Conservation (phyloP, 2,797 vertebrate genomes). For the Acanthurus lineatus region DNA sequence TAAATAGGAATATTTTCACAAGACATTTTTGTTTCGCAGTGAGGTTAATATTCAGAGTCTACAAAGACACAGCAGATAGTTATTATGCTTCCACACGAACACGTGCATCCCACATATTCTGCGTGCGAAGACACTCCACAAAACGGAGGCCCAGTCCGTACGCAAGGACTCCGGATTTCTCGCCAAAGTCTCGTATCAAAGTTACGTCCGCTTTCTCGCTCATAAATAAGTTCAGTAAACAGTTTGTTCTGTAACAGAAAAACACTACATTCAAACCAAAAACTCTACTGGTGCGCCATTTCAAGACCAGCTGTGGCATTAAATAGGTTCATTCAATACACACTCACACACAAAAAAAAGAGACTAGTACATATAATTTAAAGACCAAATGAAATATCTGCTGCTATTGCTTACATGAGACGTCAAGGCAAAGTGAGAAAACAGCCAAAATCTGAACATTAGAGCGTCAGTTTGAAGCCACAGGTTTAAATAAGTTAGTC, state of each 20-base stretch:
- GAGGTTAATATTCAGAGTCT: constrained; percentile 52
- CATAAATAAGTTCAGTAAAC: constrained; percentile 77
- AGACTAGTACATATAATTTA: constrained; percentile 22
- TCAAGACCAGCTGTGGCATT: constrained; percentile 64
- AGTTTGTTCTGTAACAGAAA: constrained; percentile 70
- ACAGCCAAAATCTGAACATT: constrained; percentile 11
- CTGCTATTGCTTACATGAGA: constrained; percentile 47
- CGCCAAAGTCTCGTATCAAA: constrained; percentile 29
- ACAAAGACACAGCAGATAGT: constrained; percentile 61
- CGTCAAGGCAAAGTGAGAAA: constrained; percentile 34
- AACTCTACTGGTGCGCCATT: constrained; percentile 34
- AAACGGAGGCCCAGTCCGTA: constrained; percentile 55
- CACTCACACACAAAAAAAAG: constrained; percentile 6
- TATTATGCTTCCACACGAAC: constrained; percentile 51
- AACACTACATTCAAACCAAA: constrained; percentile 53
- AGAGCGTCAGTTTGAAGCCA: constrained; percentile 27
- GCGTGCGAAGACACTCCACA: constrained; percentile 57
- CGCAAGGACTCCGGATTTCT: constrained; percentile 14
- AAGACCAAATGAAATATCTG: constrained; percentile 22
- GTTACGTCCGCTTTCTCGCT: constrained; percentile 33
- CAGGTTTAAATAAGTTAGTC: neutral
- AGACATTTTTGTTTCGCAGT: constrained; percentile 13
- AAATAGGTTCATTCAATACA: constrained; percentile 55
- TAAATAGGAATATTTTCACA: constrained; percentile 46
- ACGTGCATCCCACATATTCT: constrained; percentile 45